These are phyloP conservation scores for Myrmecophaga tridactyla DNA, from an alignment of 2,113 vertebrate species.

Conservation along the genomic window DNA sequence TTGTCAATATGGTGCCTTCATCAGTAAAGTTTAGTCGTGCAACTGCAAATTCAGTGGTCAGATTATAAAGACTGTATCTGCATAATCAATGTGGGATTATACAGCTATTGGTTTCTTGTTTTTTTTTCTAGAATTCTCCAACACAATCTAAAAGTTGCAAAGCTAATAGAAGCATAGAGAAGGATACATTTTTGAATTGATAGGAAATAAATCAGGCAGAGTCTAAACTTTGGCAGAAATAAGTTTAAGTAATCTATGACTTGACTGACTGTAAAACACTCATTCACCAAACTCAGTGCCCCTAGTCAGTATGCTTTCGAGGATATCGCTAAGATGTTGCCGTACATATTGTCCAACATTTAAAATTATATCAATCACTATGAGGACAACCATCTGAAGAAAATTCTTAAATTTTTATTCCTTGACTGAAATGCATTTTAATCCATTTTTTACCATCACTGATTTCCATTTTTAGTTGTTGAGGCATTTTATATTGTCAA, in stretches of 20 bases:
- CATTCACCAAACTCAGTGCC: background rate
- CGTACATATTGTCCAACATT: background rate
- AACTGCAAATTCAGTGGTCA: background rate
- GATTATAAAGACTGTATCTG: background rate
- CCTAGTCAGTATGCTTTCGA: background rate
- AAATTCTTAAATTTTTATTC: constrained; percentile 39
- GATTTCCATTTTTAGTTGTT: constrained; percentile 14
- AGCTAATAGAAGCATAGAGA: background rate
- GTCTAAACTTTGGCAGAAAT: background rate
- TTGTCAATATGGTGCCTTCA: background rate
- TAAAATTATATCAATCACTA: constrained; percentile 1
- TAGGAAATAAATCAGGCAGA: background rate
- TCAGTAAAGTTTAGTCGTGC: background rate
- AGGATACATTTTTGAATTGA: background rate
- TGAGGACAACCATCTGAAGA: constrained; percentile 23
- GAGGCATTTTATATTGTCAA: background rate
- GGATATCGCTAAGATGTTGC: background rate
- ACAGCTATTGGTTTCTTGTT: background rate
- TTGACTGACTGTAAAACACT: background rate
- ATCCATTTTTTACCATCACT: constrained; percentile 26
- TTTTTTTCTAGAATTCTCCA: background rate
- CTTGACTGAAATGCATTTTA: constrained; percentile 10
- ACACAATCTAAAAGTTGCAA: background rate
- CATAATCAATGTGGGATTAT: background rate
- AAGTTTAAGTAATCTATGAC: background rate